Evolutionary conservation across 2,113 vertebrate species (phyloP), one percentile per base, ranked within the genome.

Genomic region (Mus spicilegus): DNA sequence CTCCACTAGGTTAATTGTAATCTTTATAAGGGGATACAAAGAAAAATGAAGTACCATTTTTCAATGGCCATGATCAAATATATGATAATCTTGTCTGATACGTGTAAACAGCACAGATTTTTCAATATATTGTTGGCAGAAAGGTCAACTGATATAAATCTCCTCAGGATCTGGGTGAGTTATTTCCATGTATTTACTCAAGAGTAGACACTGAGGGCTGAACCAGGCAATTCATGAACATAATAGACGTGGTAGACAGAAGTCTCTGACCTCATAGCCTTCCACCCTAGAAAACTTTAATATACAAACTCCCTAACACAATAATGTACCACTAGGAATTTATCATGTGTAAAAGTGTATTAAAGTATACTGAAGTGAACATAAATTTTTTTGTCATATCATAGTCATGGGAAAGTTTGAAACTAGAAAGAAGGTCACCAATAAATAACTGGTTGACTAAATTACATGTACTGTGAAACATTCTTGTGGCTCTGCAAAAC

Each of bases 371-470:
- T 7, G 30, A 93, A 58, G 58, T 58, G 58, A 5, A 58, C 58
- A 58, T 58, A 58, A 54, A 36, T 51, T 89, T 76, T 39, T 49
- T 87, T 78, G 39, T 73, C 86, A n/a, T 87, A 70, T 10, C 13
- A 67, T 22, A 76, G 39, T 88, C n/a, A 58, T 80, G 81, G 46
- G n/a, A 94, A 93, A 90, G 65, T 73, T 73, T 39, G 56, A 93
- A 93, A 56, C 30, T 88, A 97, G 56, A 13, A 65, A 54, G 91
- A 92, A 91, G 28, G 84, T 95, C 28, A 91, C 89, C 33, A 77
- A 4, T 81, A 36, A 69, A 85, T 70, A 33, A 58, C 24, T 85
- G 24, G 26, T 49, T 84, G 76, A 92, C 90, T 69, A 82, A 69
- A 61, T 82, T 72, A 58, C 80, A 14, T 70, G 56, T n/a, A 9